Evolutionary conservation across 2,113 vertebrate species (phyloP), one percentile per base, ranked within the genome.

Genomic region (Mus pahari): DNA sequence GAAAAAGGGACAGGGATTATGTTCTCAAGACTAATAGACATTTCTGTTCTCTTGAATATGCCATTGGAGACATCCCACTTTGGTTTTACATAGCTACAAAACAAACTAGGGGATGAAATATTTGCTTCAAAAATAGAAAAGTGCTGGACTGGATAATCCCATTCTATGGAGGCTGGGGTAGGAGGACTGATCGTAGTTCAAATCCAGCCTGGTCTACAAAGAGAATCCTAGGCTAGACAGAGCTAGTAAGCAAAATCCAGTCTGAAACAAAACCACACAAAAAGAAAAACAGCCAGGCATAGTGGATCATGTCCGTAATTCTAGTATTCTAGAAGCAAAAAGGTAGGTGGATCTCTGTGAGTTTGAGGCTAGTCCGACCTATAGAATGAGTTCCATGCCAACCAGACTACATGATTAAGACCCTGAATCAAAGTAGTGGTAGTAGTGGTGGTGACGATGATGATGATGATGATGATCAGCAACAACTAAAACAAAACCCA

Each of bases 71-170:
- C 79, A 68, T 91, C 48, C 24, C 22, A 39, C 22, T 36, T 77
- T 88, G 8, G 94, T 55, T 86, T 97, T 94, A 94, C 86, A 14
- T 86, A 95, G 71, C 17, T 88, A 87, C 5, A 78, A 82, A 96
- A 48, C 81, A 70, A 81, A 89, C 36, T 73, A 86, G 60, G 79
- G 95, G 36, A 78, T 73, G 82, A 95, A 95, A 73, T 78, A 90
- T 64, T 55, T 90, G 58, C 68, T n/a, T 96, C 53, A 84, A 91
- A 83, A 96, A 33, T 45, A 78, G 22, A n/a, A 55, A 88, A 22
- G 13, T 22, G 53, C 48, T 73, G 42, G 83, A 36, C 9, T 86
- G 26, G 11, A 50, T 71, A 50, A 50, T 53, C 60, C 20, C 20
- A 26, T 24, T 70, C 60, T 66, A 66, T 3, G 3, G n/a, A 64